These are phyloP conservation scores for Zygogramma bicolorata DNA, from an alignment of 2,888 invertebrate genomes.

Conservation along the genomic window DNA sequence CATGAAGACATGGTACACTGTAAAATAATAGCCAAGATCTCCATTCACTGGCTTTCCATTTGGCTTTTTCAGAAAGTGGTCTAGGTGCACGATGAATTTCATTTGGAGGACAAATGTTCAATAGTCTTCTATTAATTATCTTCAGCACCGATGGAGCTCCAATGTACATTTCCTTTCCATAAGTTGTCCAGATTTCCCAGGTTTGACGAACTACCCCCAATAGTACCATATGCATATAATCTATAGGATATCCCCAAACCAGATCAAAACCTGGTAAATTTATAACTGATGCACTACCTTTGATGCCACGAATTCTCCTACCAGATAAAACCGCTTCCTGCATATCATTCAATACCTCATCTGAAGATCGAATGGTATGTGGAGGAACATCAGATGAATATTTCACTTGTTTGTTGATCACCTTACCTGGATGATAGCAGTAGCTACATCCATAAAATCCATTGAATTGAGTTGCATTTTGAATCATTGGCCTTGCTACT, in stretches of 20 bases:
- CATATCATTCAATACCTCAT: background rate
- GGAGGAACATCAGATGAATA: conserved; percentile 12
- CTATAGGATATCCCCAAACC: conserved; percentile 19
- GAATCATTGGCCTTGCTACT: conserved; percentile 13
- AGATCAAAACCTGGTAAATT: conserved; percentile 19
- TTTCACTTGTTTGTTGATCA: conserved; percentile 11
- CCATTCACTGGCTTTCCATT: conserved; percentile 14
- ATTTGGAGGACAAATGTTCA: conserved; percentile 14
- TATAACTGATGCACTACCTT: conserved; percentile 5
- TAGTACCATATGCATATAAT: conserved; percentile 17
- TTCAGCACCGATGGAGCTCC: conserved; percentile 15
- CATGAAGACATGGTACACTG: conserved; percentile 5
- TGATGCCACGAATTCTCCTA: conserved; percentile 6
- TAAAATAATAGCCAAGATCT: conserved; percentile 10
- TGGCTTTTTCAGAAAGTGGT: conserved; percentile 13
- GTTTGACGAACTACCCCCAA: conserved; percentile 18
- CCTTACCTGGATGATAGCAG: conserved; percentile 13
- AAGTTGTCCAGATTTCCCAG: conserved; percentile 21
- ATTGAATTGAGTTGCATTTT: conserved; percentile 5
- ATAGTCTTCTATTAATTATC: conserved; percentile 16
- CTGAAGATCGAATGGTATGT: background rate
- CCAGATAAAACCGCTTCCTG: background rate
- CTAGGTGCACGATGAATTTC: conserved; percentile 8
- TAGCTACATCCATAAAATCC: too few species aligned
- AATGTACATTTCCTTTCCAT: conserved; percentile 13